Base-by-base conservation (phyloP, 1,140 invertebrate species). In the Drosophila virilis region DNA sequence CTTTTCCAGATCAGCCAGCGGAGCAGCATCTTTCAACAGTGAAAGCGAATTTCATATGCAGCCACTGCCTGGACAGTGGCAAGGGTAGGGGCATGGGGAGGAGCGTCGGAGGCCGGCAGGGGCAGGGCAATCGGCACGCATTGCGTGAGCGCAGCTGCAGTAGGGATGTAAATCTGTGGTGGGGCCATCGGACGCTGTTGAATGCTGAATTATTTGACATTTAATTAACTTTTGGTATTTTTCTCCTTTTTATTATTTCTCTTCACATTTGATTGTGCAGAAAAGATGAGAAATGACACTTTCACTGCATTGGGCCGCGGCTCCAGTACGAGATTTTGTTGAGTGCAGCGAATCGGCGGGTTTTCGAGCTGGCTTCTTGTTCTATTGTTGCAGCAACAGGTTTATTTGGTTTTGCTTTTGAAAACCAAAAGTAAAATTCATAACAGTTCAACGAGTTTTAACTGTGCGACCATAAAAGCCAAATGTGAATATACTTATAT, bases 191-290 rank as follows among this genome's bases (percentile, higher is more conserved):
- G 37, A 55, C 48, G 42, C 12, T 17, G 42, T 59, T 55, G 78
- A 72, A 65, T 75, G 70, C 60, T 89, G 75, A 89, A 80, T 90
- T 90, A 89, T 89, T 89, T 89, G 84, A 89, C 84, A 85, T 84
- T 90, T 89, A 90, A 89, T 89, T 90, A 89, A 89, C 62, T 77
- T 76, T 66, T 35, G 55, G 43, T 71, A 74, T 59, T 59, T 64
- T 68, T 50, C 54, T 38, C 46, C 42, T 51, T 54, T 33, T 22
- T 0, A 22, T 22, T 8, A 28, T 64, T 68, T 57, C 45, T 42
- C 58, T 59, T 62, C 51, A 42, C 51, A 42, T 46, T 59, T 60
- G 52, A 58, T 48, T 68, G 51, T 52, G 64, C 62, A 71, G 71
- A 70, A 54, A 57, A 72, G 67, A 89, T 89, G 80, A 89, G 80